phyloP scores from a whole-genome alignment of 2,113 vertebrate genomes.

The Girardinichthys multiradiatus region DNA sequence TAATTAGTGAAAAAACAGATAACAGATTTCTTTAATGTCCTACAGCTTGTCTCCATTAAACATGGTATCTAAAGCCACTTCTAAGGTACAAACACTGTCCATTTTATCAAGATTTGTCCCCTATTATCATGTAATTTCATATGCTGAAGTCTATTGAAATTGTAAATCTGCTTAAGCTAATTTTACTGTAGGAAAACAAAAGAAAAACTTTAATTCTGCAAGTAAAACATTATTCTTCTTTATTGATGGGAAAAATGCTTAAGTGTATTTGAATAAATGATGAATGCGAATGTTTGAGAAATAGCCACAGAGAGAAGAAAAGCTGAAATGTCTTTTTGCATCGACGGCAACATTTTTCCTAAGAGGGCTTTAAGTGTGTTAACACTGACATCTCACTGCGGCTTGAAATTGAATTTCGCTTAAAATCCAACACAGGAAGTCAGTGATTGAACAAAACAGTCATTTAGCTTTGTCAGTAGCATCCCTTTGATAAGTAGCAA shows the following conservation, averaged over 20 bases:
- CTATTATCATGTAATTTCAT: neutral
- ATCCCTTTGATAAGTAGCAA: constrained; percentile 51
- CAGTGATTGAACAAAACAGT: constrained; percentile 65
- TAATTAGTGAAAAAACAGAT: too few relatives aligned
- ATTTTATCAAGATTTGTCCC: neutral
- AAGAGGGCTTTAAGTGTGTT: constrained; percentile 54
- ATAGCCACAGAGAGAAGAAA: constrained; percentile 43
- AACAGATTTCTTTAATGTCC: too few relatives aligned
- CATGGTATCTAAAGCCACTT: neutral
- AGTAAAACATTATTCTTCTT: constrained; percentile 11
- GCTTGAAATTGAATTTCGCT: constrained; percentile 75
- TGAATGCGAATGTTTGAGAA: constrained; percentile 60
- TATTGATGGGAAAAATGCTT: constrained; percentile 12
- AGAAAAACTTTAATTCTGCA: neutral
- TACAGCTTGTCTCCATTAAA: neutral
- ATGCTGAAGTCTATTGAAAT: neutral
- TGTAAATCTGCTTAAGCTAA: neutral
- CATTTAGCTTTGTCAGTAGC: constrained; percentile 66
- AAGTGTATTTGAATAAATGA: constrained; percentile 61
- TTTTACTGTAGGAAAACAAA: neutral
- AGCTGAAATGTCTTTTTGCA: constrained; percentile 57
- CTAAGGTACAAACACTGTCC: too few relatives aligned
- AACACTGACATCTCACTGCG: constrained; percentile 70
- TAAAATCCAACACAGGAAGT: constrained; percentile 67
- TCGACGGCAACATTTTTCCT: constrained; percentile 70